phyloP scores from a whole-genome alignment of 2,113 vertebrate species.

The Alethe diademata region DNA sequence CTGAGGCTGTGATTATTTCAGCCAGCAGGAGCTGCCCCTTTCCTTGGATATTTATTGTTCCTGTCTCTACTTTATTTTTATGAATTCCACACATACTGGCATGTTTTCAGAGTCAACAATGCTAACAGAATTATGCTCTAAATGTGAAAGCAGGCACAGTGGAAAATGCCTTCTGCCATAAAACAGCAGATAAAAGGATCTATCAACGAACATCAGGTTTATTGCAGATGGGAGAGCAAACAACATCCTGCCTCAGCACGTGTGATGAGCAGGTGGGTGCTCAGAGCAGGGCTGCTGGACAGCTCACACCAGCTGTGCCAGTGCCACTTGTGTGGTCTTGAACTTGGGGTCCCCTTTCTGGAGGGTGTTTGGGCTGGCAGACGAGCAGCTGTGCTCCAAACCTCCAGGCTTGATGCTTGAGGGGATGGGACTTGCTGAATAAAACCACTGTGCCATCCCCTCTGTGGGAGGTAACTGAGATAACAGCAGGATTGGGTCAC shows the following conservation, averaged over 20 bases:
- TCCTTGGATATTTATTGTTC: constrained; percentile 64
- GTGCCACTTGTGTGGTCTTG: not conserved
- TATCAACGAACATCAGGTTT: constrained; percentile 8
- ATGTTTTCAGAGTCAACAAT: constrained; percentile 56
- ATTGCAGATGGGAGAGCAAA: constrained; percentile 12
- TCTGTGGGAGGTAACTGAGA: fast-evolving
- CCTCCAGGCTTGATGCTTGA: not conserved
- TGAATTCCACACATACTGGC: constrained; percentile 63
- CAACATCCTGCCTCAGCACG: not conserved
- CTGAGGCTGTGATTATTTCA: constrained; percentile 48
- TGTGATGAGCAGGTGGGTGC: not conserved
- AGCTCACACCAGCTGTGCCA: fast-evolving
- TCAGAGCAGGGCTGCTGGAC: not conserved
- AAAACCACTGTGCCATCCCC: not conserved
- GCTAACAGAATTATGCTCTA: constrained; percentile 34
- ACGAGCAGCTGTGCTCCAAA: not conserved
- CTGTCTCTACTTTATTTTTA: constrained; percentile 56
- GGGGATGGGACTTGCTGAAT: not conserved
- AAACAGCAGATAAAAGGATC: constrained; percentile 43
- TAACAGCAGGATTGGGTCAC: fast-evolving
- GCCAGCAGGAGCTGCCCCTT: constrained; percentile 64
- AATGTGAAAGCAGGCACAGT: constrained; percentile 33
- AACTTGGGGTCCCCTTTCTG: not conserved
- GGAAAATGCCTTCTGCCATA: constrained; percentile 51
- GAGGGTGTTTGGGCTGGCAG: not conserved